Evolutionary conservation across 2,113 vertebrate genomes (phyloP), one percentile per base, ranked within the genome.

Genomic region (Fregetta grallaria): DNA sequence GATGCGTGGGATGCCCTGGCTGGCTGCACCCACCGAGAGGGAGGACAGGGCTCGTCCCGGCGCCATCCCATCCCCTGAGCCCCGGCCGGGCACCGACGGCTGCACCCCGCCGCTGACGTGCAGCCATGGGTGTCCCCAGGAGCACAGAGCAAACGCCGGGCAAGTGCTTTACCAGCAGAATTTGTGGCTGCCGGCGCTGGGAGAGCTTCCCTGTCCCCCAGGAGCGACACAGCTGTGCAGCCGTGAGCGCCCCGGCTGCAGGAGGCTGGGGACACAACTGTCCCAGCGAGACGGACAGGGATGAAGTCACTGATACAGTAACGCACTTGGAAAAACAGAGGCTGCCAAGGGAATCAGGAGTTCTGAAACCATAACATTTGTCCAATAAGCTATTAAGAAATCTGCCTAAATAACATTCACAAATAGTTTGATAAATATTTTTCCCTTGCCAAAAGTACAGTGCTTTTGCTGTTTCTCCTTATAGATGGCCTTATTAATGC

Each of bases 251-350:
- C 36, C 62, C 5, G 3, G 50, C 10, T 29, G 27, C 52, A 19
- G 6, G 9, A 34, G 58, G 30, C 26, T 7, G 18, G 52, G 21
- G 49, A 38, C 49, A n/a, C 1, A 7, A 20, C 25, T 1, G 1
- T 19, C 45, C 38, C 47, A 3, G 34, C 2, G 6, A 15, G 40
- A 14, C 3, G 40, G 40, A 25, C 36, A 0, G 5, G 44, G 44
- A 15, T 34, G 34, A 15, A 47, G 59, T n/a, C 47, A 36, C 40
- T 12, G 25, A 9, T 34, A 23, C 8, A 15, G 63, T 8, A 4
- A 38, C 11, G 67, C 29, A 27, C 68, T 4, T 8, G 49, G 36
- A 44, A 32, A 36, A 76, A 23, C 32, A 7, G 19, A 47, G 50
- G 34, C 62, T 77, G 50, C 44, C 52, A 16, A 53, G 59, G 65